Conservation (phyloP, 2,797 vertebrate species). For the Neostethus bicornis region DNA sequence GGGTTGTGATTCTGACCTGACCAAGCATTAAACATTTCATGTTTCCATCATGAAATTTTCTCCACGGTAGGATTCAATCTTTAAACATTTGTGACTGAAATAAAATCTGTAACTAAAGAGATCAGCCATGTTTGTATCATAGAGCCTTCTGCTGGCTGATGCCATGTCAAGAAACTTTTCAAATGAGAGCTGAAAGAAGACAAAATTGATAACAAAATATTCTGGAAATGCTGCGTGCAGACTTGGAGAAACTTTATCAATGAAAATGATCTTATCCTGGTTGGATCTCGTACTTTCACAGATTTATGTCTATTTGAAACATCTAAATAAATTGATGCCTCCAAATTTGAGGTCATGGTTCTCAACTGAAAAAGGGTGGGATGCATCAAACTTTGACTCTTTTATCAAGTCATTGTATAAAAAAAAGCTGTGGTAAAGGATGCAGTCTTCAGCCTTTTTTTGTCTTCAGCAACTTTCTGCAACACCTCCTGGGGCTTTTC, state of each 20-base stretch:
- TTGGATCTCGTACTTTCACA: slow-evolving; percentile 8
- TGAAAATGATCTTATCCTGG: not conserved
- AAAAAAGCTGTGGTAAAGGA: not conserved
- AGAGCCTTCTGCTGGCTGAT: slow-evolving; percentile 17
- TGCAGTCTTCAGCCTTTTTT: not conserved
- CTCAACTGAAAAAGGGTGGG: not conserved
- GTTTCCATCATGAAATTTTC: slow-evolving; percentile 12
- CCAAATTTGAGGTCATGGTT: not conserved
- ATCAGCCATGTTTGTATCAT: slow-evolving; percentile 7
- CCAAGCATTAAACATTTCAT: slow-evolving; percentile 22
- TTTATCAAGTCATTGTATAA: not conserved
- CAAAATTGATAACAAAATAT: not conserved
- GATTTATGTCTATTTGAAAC: slow-evolving; percentile 3
- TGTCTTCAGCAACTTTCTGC: not conserved
- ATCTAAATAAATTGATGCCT: slow-evolving; percentile 9
- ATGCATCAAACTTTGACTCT: not conserved
- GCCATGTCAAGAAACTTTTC: slow-evolving; percentile 8
- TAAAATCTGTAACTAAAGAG: slow-evolving; percentile 23
- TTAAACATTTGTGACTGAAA: slow-evolving; percentile 27
- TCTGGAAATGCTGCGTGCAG: not conserved
- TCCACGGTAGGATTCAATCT: slow-evolving; percentile 26
- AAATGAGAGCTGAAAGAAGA: not conserved
- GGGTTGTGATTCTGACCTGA: slow-evolving; percentile 5
- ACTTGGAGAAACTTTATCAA: not conserved
- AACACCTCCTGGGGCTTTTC: not conserved